Evolutionary conservation across 1,140 invertebrate genomes (phyloP).

Genomic region (Nebria ingens): DNA sequence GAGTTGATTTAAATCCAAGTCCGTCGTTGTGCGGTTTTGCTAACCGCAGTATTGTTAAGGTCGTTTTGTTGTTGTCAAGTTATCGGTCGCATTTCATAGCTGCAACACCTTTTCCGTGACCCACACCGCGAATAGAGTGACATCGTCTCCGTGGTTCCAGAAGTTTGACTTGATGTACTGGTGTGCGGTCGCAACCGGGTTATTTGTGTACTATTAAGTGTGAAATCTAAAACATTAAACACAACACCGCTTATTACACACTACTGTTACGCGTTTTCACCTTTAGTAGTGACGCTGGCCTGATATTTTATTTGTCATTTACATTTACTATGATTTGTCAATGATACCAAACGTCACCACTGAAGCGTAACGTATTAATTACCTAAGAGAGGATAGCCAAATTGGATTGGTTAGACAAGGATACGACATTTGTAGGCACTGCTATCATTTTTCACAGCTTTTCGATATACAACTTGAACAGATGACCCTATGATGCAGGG

Average conservation of each 20-base stretch:
- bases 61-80: not conserved
- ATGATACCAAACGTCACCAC: no score
- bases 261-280: not conserved
- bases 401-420: not conserved
- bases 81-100: not conserved
- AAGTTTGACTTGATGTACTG: not conserved
- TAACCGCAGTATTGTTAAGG: not conserved
- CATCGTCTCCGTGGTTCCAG: not conserved
- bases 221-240: not conserved
- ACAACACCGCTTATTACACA: not conserved
- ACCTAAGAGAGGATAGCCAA: not conserved
- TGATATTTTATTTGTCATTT: not conserved
- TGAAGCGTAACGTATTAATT: not conserved
- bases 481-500: slow-evolving; percentile 1
- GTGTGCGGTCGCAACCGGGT: not conserved
- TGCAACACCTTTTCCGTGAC: not conserved
- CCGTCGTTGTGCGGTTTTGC: not conserved
- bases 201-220: not conserved
- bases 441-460: slow-evolving; percentile 1
- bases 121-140: not conserved
- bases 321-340: not conserved
- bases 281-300: not conserved
- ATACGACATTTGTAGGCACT: slow-evolving; percentile 8
- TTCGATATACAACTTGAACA: not conserved
- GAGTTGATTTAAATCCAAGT: slow-evolving; percentile 6